Conservation (phyloP, 2,797 vertebrate genomes). For the Champsocephalus gunnari region DNA sequence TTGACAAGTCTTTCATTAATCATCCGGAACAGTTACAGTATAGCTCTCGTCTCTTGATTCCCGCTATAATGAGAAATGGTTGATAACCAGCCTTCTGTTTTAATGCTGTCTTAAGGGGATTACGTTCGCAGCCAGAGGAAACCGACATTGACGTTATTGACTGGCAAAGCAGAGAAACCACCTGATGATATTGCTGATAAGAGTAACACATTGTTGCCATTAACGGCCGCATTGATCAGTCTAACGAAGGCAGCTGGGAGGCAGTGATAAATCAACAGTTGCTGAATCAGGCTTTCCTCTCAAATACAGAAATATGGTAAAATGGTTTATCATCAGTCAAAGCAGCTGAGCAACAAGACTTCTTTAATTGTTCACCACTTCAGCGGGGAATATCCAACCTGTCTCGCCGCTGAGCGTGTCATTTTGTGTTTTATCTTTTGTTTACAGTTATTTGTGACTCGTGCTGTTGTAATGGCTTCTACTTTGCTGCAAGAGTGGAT, state of each 20-base stretch:
- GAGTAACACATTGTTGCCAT: conserved; percentile 7
- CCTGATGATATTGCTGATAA: conserved; percentile 27
- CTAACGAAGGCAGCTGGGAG: conserved; percentile 23
- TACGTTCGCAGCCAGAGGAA: conserved; percentile 17
- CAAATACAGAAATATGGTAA: not conserved
- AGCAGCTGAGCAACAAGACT: conserved; percentile 27
- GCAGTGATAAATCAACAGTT: not conserved
- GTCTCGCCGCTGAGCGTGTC: conserved; percentile 15
- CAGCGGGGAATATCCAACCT: conserved; percentile 4
- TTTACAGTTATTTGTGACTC: conserved; percentile 32
- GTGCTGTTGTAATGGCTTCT: conserved; percentile 25
- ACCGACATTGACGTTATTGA: conserved; percentile 45
- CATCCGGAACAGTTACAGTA: not conserved
- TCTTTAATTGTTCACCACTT: conserved; percentile 25
- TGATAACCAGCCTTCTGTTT: conserved; percentile 20
- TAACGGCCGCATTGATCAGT: conserved; percentile 32
- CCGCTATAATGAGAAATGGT: not conserved
- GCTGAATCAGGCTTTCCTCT: not conserved
- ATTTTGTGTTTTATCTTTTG: conserved; percentile 21
- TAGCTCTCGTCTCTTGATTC: not conserved
- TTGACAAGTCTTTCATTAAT: conserved; percentile 40
- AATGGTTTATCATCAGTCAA: conserved; percentile 1
- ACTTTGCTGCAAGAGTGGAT: conserved; percentile 31
- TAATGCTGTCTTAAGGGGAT: conserved; percentile 6
- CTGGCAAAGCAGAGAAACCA: conserved; percentile 30